Evolutionary conservation across 1,140 invertebrate species (phyloP).

Genomic region (Frieseomelitta varia): DNA sequence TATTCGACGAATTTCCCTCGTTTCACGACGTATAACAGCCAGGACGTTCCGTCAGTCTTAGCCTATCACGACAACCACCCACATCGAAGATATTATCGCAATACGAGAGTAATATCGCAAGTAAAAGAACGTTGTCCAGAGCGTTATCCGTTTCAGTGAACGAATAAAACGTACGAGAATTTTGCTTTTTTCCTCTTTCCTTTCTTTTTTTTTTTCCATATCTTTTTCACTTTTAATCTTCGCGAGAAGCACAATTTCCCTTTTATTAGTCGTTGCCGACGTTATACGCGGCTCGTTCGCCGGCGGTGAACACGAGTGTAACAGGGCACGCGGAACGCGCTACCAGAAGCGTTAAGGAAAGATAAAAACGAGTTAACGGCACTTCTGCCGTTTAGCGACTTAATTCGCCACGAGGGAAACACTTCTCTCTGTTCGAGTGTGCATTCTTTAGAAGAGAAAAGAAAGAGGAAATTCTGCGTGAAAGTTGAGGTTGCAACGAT

Average conservation of each 20-base stretch:
- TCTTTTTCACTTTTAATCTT: conserved; percentile 30
- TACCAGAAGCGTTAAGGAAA: background rate
- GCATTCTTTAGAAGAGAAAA: no score
- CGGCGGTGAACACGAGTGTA: no score
- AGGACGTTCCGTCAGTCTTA: background rate
- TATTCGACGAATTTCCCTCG: background rate
- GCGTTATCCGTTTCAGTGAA: background rate
- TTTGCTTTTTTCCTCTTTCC: background rate
- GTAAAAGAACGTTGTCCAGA: background rate
- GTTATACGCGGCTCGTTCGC: background rate
- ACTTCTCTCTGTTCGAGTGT: no score
- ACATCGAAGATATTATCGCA: background rate
- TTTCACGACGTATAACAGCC: background rate
- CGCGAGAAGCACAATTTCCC: no score
- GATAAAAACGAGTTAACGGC: background rate
- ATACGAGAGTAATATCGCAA: conserved; percentile 6
- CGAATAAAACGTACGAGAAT: conserved; percentile 9
- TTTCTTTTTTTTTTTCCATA: conserved; percentile 4
- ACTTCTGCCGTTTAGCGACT: no score
- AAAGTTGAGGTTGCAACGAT: background rate
- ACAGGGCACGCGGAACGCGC: background rate
- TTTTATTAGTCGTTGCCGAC: conserved; percentile 19
- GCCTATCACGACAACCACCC: background rate
- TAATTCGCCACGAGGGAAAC: background rate
- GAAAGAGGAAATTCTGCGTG: no score